Conservation (phyloP, 2,797 vertebrate genomes). For the Enteromius radiatus region DNA sequence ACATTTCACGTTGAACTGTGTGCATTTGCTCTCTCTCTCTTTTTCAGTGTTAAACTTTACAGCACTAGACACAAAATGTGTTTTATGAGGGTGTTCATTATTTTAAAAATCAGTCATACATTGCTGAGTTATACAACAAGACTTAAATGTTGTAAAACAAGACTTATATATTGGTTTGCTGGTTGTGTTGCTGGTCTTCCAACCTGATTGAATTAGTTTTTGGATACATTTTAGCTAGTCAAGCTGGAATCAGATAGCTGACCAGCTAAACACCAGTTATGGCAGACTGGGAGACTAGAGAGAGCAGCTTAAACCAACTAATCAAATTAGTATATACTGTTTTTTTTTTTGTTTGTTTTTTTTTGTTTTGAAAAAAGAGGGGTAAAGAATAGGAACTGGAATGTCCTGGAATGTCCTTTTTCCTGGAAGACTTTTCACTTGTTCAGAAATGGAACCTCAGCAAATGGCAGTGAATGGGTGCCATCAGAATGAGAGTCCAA, state of each 20-base stretch:
- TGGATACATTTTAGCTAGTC: not conserved
- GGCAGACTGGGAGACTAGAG: not conserved
- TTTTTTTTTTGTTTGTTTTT: too few relatives aligned
- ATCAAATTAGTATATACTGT: not conserved
- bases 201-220: not conserved
- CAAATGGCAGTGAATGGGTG: not conserved
- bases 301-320: not conserved
- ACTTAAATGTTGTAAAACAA: not conserved
- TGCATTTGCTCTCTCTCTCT: slow-evolving; percentile 19
- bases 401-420: too few relatives aligned
- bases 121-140: not conserved
- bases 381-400: not conserved
- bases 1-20: slow-evolving; percentile 33
- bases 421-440: not conserved
- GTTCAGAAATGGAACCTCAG: not conserved
- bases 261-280: not conserved
- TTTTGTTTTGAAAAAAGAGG: too few relatives aligned
- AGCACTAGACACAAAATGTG: not conserved
- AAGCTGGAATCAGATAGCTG: not conserved
- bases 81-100: not conserved
- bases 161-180: not conserved
- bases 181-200: not conserved
- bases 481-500: not conserved
- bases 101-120: not conserved
- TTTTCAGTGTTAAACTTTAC: not conserved